Evolutionary conservation across 2,888 invertebrate species (phyloP), one percentile per base, ranked within the genome.

Genomic region (Lithophane socia): DNA sequence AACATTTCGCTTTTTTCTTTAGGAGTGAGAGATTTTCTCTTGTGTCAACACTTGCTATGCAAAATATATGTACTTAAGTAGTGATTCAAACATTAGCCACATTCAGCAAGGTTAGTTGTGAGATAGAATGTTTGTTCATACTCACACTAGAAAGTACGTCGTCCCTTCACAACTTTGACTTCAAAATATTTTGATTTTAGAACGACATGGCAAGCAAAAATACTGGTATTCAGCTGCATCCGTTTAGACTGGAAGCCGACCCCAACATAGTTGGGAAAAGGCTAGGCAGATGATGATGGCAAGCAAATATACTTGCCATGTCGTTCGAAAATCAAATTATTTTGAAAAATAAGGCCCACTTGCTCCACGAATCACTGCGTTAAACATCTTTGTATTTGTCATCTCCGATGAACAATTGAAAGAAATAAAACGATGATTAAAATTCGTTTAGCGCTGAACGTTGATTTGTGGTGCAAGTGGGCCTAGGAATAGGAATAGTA

Each of bases 1-100:
- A 52, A 58, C 16, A 64, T 56, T 44, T 37, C 21, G 18, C 10
- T 52, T 58, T 52, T 79, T 77, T 1, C 21, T 61, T 54, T 24
- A 9, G 13, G 13, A 44, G 16, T 5, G 1, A 44, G 8, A 18
- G 3, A 37, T 16, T 79, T 66, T 66, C 13, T 42, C 10, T 47
- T n/a, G 8, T 29, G 16, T 18, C 3, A 29, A 13, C 5, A 37
- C 47, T 54, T 29, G 29, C 29, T 29, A 29, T 37, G 37, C 37
- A 37, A 4, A 37, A 37, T 37, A 4, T 37, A 37, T 0, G 37
- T 37, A 37, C 9, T 29, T 21, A 13, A 7, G 10, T 7, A 13
- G 2, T 69, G 3, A 10, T 73, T 18, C 10, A 37, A 37, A 24
- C 3, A 9, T 71, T 29, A 16, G 5, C 16, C 21, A 24, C 0